Conservation (phyloP, 1,140 invertebrate genomes). For the Triops longicaudatus region DNA sequence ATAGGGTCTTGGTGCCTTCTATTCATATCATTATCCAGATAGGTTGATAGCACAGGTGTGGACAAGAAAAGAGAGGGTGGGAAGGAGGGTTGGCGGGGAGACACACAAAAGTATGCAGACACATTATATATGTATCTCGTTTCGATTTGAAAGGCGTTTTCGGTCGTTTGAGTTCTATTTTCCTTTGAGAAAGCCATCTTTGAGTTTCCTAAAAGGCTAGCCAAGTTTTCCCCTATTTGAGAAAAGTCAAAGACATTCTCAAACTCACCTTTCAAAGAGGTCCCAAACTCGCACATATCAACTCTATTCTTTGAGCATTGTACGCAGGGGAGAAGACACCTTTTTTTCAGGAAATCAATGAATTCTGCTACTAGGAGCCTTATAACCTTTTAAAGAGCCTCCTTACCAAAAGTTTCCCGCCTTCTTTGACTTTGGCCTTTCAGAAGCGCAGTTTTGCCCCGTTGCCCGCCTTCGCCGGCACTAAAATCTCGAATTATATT, state of each 20-base stretch:
- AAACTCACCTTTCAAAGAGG: not conserved
- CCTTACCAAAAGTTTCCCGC: not conserved
- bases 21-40: conserved; percentile 13
- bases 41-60: not conserved
- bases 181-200: not conserved
- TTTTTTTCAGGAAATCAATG: not conserved
- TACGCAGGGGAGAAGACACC: not conserved
- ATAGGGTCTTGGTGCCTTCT: not conserved
- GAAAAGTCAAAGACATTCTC: conserved; percentile 1
- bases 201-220: not conserved
- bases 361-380: not conserved
- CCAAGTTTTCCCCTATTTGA: not conserved
- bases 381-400: not conserved
- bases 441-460: not conserved
- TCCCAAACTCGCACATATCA: not conserved
- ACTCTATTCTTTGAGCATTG: not conserved
- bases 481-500: no score
- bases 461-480: no score
- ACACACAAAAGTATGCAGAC: not conserved
- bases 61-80: not conserved
- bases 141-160: not conserved
- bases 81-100: not conserved
- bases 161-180: not conserved
- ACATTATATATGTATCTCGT: not conserved
- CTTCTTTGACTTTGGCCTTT: not conserved